Evolutionary conservation across 2,113 vertebrate species (phyloP), one percentile per base, ranked within the genome.

Genomic region (Salvator merianae): DNA sequence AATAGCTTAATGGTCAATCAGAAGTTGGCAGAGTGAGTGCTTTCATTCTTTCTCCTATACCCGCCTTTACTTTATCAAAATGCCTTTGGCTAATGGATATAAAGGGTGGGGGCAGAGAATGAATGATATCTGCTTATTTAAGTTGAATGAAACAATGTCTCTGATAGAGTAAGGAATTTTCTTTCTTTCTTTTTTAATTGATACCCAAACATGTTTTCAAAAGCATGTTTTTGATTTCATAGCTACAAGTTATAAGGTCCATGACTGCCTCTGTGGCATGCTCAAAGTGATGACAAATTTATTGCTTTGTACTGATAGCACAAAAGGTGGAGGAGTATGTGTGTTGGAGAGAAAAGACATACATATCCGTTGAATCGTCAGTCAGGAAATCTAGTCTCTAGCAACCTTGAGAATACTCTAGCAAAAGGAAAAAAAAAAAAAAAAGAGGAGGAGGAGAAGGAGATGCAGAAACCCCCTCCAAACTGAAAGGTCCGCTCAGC

Each of bases 1-100:
- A 99, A 97, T 98, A 98, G 97, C 97, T 97, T 99, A 99, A 99
- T 99, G 98, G 98, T 99, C 98, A 99, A 99, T 99, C 98, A 98
- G 97, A 98, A 97, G 97, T 98, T 98, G 97, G 97, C 97, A 98
- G 97, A 97, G 94, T 96, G 96, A 97, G 96, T 97, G 97, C 97
- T 98, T 97, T 97, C 97, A 97, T 98, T 98, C 97, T 98, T 98
- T 97, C 97, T 97, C 97, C 97, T 97, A 96, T 95, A 96, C 97
- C 96, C 95, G 96, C 95, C 96, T 97, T 97, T 96, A 96, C 97
- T 97, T 97, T 98, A 98, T 98, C 97, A 98, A 97, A 98, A 97
- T 97, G 97, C 97, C 97, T 98, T 97, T 97, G 97, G 97, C 96
- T 99, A 99, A 99, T 99, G 98, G 97, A 98, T 95, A 86, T 94